Evolutionary conservation across 2,888 invertebrate species (phyloP), one percentile per base, ranked within the genome.

Genomic region (Agriotes lineatus): DNA sequence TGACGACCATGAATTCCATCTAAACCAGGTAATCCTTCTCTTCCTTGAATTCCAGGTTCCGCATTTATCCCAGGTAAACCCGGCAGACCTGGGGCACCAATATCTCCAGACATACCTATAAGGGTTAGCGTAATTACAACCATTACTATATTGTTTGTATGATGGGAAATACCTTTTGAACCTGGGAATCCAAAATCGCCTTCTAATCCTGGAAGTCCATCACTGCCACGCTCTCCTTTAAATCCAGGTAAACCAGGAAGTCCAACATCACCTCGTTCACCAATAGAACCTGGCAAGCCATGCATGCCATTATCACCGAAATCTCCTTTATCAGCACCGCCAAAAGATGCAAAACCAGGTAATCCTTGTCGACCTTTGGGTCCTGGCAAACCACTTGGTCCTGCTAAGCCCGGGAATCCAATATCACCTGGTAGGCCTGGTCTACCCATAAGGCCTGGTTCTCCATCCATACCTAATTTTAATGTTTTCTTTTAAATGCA

Each of bases 401-500:
- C 92, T 68, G 77, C 74, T 10, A 78, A 73, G 30, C 90, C 89
- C 35, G 73, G 72, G 19, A 77, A 77, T 4, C 91, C 91, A 64
- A 77, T 71, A 60, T 86, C 85, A 44, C 90, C 90, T 9, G 81
- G 86, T 84, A 80, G 52, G 76, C 81, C 91, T 69, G 88, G 87
- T 74, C 81, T 78, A 69, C 89, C 89, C 72, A 87, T 86, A 67
- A 76, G 69, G 19, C 96, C 96, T 70, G 86, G 85, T 69, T 92
- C 92, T 1, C 96, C 96, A 30, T 83, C 83, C 63, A 91, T 91
- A n/a, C 69, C 69, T 69, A n/a, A n/a, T n/a, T n/a, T n/a, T n/a
- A n/a, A n/a, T n/a, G n/a, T n/a, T n/a, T n/a, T n/a, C n/a, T n/a
- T n/a, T n/a, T n/a, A n/a, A n/a, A n/a, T n/a, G n/a, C n/a, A n/a